Conservation (phyloP, 2,113 vertebrate genomes). For the Oryzias melastigma region DNA sequence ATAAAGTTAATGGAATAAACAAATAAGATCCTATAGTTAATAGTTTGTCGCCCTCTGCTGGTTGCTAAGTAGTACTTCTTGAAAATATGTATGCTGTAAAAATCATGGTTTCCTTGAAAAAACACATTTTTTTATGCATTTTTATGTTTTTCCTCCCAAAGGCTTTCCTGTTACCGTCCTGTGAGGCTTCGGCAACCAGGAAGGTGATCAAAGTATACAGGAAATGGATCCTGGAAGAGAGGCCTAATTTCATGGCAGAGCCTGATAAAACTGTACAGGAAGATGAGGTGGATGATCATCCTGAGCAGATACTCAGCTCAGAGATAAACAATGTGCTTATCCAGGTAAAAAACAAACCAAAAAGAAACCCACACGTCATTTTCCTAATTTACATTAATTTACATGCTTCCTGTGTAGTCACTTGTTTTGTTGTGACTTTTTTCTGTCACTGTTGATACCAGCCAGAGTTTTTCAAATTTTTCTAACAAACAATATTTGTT, state of each 20-base stretch:
- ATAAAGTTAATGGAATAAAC: no score
- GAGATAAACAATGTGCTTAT: conserved; percentile 80
- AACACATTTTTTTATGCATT: not conserved
- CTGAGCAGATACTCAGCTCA: conserved; percentile 59
- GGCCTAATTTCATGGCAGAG: conserved; percentile 92
- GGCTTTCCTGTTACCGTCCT: conserved; percentile 94
- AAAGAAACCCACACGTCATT: no score
- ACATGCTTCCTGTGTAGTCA: not conserved
- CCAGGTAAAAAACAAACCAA: conserved; percentile 54
- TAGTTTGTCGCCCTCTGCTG: conserved; percentile 68
- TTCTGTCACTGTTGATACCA: no score
- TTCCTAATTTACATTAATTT: not conserved
- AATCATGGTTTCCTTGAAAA: no score
- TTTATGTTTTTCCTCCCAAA: conserved; percentile 36
- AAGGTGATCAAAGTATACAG: conserved; percentile 96
- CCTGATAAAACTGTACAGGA: conserved; percentile 78
- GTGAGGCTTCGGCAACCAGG: conserved; percentile 87
- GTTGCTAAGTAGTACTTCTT: not conserved
- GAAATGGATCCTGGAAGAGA: conserved; percentile 94
- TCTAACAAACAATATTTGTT: no score
- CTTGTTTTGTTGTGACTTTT: not conserved
- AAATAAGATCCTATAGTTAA: no score
- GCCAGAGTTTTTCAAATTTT: no score
- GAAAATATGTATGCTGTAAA: no score
- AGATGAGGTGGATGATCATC: conserved; percentile 74